Percentiles rank a stretch among this genome's conserved stretches.
These are phyloP conservation scores for Odontamblyopus rebecca DNA, from an alignment of 2,797 vertebrate genomes.

Conservation along the genomic window DNA sequence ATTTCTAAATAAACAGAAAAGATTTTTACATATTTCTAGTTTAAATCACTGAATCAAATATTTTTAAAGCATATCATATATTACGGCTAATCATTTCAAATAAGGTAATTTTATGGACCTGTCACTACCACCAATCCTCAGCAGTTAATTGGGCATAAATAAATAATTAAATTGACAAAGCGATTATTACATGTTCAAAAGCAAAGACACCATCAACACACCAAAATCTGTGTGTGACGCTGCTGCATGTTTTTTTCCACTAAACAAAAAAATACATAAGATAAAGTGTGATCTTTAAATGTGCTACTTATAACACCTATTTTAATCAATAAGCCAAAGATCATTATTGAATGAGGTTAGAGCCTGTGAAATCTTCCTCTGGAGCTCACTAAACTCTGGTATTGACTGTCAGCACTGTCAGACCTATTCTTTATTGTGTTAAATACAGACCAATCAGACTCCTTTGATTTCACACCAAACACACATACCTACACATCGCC, in stretches of 20 bases:
- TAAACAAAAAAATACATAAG: neutral
- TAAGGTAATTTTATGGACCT: too few relatives aligned
- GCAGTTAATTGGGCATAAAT: neutral
- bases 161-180: neutral
- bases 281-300: neutral
- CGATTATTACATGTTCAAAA: neutral
- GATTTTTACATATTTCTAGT: neutral
- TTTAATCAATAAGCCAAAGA: conserved; percentile 5
- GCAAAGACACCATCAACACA: neutral
- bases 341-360: neutral
- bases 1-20: neutral
- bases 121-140: too few relatives aligned
- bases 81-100: neutral
- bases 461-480: conserved; percentile 2
- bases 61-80: neutral
- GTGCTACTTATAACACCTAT: neutral
- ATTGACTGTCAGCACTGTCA: neutral
- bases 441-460: conserved; percentile 9
- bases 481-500: neutral
- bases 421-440: conserved; percentile 16
- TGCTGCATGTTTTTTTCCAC: neutral
- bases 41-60: neutral
- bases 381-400: conserved; percentile 5
- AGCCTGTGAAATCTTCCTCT: conserved; percentile 1
- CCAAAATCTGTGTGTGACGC: neutral